These are phyloP conservation scores for Sander lucioperca DNA, from an alignment of 2,113 vertebrate species.

Conservation along the genomic window DNA sequence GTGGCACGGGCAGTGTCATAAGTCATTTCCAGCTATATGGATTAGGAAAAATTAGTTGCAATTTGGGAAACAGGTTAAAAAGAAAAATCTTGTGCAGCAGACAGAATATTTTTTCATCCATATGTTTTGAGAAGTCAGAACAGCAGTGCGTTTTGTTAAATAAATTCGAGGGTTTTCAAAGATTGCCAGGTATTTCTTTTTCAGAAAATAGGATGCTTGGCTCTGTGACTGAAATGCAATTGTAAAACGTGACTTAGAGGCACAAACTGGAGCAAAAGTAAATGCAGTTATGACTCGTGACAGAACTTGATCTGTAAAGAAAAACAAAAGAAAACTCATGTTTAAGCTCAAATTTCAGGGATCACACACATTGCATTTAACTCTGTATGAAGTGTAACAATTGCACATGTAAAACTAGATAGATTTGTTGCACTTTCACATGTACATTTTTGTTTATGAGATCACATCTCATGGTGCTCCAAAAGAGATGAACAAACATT, in stretches of 20 bases:
- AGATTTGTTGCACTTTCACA: not conserved
- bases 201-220: not conserved
- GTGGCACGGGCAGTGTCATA: too few species aligned
- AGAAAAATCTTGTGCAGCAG: not conserved
- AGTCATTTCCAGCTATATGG: not conserved
- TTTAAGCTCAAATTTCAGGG: not conserved
- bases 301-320: not conserved
- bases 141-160: not conserved
- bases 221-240: not conserved
- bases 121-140: not conserved
- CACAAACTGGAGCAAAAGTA: not conserved
- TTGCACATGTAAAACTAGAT: not conserved
- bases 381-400: not conserved
- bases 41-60: not conserved
- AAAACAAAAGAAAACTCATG: not conserved
- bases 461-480: not conserved
- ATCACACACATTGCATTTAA: not conserved
- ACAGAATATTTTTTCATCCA: not conserved
- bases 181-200: not conserved
- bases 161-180: not conserved
- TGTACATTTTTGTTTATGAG: constrained; percentile 10
- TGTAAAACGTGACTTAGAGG: not conserved
- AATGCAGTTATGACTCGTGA: constrained; percentile 1
- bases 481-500: not conserved
- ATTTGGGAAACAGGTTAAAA: not conserved